A percentile compares a stretch with the other conserved stretches of the same genome.
These are phyloP conservation scores for Doryteuthis pealeii DNA, from an alignment of 1,140 invertebrate species.

Conservation along the genomic window DNA sequence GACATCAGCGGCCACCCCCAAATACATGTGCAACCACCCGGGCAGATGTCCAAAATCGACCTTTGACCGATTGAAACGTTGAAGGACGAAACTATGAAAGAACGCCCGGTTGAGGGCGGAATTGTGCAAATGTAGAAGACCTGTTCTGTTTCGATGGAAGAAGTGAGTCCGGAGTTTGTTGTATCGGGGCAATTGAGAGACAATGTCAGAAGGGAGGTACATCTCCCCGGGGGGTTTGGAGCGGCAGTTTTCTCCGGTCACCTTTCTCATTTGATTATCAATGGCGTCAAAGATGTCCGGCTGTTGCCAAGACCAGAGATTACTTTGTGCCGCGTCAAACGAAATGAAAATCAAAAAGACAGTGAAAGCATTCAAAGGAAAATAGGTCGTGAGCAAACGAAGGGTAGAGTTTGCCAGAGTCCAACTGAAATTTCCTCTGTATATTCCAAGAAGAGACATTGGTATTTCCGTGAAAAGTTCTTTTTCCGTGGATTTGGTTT, in stretches of 20 bases:
- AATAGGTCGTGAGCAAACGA: no score
- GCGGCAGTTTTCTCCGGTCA: constrained; percentile 80
- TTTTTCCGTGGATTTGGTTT: no score
- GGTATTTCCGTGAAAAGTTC: no score
- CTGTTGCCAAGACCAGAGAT: constrained; percentile 44
- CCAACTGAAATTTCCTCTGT: no score
- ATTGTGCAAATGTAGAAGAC: constrained; percentile 91
- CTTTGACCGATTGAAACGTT: constrained; percentile 61
- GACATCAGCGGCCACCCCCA: constrained; percentile 91
- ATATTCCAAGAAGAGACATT: no score
- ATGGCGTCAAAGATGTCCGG: constrained; percentile 88
- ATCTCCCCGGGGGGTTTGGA: constrained; percentile 83
- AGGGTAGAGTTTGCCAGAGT: no score
- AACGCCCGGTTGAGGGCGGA: constrained; percentile 92
- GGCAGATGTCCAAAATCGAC: constrained; percentile 81
- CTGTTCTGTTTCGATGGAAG: constrained; percentile 93
- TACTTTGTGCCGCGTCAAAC: no score
- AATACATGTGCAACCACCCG: constrained; percentile 96
- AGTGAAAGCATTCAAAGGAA: no score
- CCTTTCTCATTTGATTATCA: constrained; percentile 75
- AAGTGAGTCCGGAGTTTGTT: constrained; percentile 83
- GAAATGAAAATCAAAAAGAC: no score
- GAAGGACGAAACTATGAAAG: constrained; percentile 88
- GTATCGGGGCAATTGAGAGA: constrained; percentile 91
- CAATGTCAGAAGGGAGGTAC: constrained; percentile 73